Evolutionary conservation across 2,113 vertebrate genomes (phyloP).

Genomic region (Lates calcarifer): DNA sequence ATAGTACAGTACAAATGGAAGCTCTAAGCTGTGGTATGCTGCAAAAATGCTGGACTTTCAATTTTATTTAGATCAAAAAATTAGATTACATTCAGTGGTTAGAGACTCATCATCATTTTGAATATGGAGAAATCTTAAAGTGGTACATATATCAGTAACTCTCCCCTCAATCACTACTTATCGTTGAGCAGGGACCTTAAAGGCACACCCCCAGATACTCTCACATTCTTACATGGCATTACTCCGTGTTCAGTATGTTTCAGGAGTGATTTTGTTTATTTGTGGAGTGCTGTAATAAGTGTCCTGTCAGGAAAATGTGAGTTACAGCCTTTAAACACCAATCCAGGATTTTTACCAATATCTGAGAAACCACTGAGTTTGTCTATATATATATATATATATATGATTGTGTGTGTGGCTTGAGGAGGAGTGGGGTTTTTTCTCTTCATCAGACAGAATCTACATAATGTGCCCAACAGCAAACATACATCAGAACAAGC

Average conservation of each 20-base stretch:
- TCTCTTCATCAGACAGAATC: slow-evolving; percentile 46
- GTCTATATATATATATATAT: not conserved
- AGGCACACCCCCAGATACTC: too few relatives aligned
- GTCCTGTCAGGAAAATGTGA: slow-evolving; percentile 7
- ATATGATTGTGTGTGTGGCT: not conserved
- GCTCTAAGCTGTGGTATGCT: not conserved
- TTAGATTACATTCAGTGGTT: not conserved
- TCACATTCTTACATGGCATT: not conserved
- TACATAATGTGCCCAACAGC: slow-evolving; percentile 41
- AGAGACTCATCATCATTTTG: not conserved
- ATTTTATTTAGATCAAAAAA: not conserved
- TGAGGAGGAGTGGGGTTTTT: not conserved
- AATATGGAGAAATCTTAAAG: not conserved
- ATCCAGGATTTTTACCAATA: too few relatives aligned
- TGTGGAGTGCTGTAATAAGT: slow-evolving; percentile 1
- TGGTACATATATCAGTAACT: not conserved
- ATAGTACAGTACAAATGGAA: not conserved
- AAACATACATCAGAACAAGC: slow-evolving; percentile 45
- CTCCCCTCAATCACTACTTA: not conserved
- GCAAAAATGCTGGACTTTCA: not conserved
- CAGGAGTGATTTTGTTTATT: not conserved
- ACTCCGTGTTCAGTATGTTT: not conserved
- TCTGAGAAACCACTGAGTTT: not conserved
- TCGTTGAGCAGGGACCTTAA: not conserved
- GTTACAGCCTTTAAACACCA: not conserved